Percentiles rank a stretch among this genome's conserved stretches.
These are phyloP conservation scores for Siphamia tubifer DNA, from an alignment of 2,113 vertebrate genomes.

Conservation along the genomic window DNA sequence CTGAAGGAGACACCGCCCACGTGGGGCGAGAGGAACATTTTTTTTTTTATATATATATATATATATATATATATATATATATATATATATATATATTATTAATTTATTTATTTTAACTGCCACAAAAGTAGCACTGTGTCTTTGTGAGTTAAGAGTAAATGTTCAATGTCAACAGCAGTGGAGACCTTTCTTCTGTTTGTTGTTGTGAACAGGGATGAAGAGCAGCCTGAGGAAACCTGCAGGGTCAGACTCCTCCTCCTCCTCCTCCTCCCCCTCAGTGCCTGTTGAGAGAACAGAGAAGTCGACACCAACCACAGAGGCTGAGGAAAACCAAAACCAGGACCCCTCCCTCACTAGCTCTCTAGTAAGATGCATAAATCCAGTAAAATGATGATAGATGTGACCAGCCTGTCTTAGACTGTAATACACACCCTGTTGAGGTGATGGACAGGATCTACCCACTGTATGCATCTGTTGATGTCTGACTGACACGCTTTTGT, in stretches of 20 bases:
- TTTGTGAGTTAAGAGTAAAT: too few species aligned
- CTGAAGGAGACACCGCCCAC: too few species aligned
- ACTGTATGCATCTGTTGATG: too few species aligned
- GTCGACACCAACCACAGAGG: not conserved
- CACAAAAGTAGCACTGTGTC: too few species aligned
- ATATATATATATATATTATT: too few species aligned
- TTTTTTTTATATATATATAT: too few species aligned
- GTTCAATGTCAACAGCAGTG: accelerated
- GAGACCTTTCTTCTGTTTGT: not conserved
- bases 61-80: too few species aligned
- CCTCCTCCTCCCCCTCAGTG: not conserved
- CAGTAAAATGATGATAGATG: not conserved
- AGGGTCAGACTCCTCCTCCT: not conserved
- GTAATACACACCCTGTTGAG: too few species aligned
- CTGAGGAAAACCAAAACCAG: constrained; percentile 8
- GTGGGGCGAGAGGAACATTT: too few species aligned
- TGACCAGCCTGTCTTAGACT: too few species aligned
- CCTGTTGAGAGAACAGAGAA: constrained; percentile 3
- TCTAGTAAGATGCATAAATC: not conserved
- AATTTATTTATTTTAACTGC: too few species aligned
- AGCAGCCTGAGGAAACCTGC: constrained; percentile 66
- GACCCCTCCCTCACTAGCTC: not conserved
- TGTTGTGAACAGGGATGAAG: constrained; percentile 40
- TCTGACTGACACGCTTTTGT: not conserved
- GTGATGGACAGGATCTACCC: too few species aligned